Base-by-base conservation (phyloP, 2,888 invertebrate genomes). In the Cryptocephalus primarius region DNA sequence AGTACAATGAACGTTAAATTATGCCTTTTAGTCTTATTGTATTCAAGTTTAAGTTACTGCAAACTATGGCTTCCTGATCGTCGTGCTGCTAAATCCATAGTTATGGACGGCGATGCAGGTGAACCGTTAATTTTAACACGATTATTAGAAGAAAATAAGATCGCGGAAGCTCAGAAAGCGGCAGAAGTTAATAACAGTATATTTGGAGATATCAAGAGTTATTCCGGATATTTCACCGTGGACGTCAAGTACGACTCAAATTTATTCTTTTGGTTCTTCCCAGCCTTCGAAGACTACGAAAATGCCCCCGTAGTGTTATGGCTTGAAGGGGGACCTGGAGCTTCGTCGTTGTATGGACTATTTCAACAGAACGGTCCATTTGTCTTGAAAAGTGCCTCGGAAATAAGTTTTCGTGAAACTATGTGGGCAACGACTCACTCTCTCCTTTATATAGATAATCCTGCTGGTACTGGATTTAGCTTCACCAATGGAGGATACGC, bases 381-480 rank as follows among this genome's bases (percentile, higher is more conserved):
- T 33, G 13, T 41, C 40, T 72, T 83, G 1, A 72, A 74, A 40
- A 52, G 55, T 9, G 53, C 48, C 4, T 58, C 63, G 2, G 63
- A 60, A 42, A 49, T 68, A 49, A 68, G 57, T 66, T 67, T 76
- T 48, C 76, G 88, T 38, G 77, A 84, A 57, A 82, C 82, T 55
- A 45, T 52, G 10, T 56, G 56, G 56, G 43, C 51, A 11, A 51
- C 46, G 12, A 43, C 45, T 9, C 52, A 55, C 38, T 53, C 52
- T 60, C 66, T 93, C 38, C 75, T 93, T 42, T 93, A 87, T 64
- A 84, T 93, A 46, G 93, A 93, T 63, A 92, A 90, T 66, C 93
- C 93, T 0, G 92, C 88, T 1, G 90, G 91, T 1, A 85, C 90
- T 1, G 93, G 93, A 0, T 93, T 84, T 65, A 92, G 91, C 68